Conservation (phyloP, 2,797 vertebrate genomes). For the Sebastes trivittatus region DNA sequence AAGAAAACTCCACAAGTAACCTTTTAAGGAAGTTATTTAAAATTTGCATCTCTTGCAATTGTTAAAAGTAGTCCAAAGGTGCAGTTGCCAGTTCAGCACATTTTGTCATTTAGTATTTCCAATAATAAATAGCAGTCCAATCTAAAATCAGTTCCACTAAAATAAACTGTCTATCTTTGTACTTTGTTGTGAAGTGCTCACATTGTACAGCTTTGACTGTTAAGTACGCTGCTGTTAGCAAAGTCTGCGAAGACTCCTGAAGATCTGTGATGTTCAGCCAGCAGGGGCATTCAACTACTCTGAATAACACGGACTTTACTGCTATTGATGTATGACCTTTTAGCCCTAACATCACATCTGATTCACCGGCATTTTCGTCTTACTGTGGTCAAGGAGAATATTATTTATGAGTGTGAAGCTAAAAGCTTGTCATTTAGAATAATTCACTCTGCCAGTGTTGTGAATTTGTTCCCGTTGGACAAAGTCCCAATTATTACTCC, state of each 20-base stretch:
- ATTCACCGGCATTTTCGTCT: constrained; percentile 1
- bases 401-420: neutral
- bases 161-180: neutral
- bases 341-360: neutral
- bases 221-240: neutral
- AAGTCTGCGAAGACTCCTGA: neutral
- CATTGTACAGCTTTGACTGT: constrained; percentile 3
- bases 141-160: neutral
- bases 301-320: constrained; percentile 22
- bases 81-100: neutral
- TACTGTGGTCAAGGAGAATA: constrained; percentile 3
- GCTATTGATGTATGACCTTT: constrained; percentile 23
- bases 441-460: constrained; percentile 31
- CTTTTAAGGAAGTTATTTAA: neutral
- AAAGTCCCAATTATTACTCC: constrained; percentile 42
- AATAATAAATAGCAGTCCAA: neutral
- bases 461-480: constrained; percentile 29
- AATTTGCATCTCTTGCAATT: neutral
- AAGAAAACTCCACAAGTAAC: neutral
- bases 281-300: neutral
- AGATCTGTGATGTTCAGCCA: constrained; percentile 36
- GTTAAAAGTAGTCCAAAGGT: neutral
- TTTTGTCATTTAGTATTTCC: neutral
- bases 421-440: constrained; percentile 22
- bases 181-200: constrained; percentile 6